A percentile compares a stretch with the other conserved stretches of the same genome.
Conservation (phyloP, 2,797 vertebrate species). For the Acrossocheilus wenchowensis region DNA sequence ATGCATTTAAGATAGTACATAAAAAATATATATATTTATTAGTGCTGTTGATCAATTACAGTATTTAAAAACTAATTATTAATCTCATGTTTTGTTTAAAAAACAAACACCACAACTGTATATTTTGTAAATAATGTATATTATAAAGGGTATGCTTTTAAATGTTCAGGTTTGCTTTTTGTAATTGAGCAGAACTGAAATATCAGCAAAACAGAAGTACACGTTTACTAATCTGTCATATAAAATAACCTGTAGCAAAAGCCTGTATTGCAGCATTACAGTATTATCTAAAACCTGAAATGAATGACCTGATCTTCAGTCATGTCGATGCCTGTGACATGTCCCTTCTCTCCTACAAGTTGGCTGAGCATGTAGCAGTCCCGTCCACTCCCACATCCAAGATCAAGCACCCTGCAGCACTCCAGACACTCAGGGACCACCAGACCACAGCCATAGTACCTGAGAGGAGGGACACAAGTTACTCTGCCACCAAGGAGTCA, state of each 20-base stretch:
- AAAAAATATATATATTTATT: neutral
- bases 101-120: neutral
- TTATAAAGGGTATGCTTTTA: neutral
- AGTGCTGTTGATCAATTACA: neutral
- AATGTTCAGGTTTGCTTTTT: neutral
- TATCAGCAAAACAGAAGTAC: neutral
- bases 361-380: conserved; percentile 89
- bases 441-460: conserved; percentile 91
- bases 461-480: no score
- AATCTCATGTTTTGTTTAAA: neutral
- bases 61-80: neutral
- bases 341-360: conserved; percentile 85
- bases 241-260: neutral
- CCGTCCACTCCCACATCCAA: conserved; percentile 87
- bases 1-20: neutral
- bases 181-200: neutral
- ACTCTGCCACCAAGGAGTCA: neutral
- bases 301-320: conserved; percentile 79
- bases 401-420: conserved; percentile 83
- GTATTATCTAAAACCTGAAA: neutral
- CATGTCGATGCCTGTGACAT: conserved; percentile 88
- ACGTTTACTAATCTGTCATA: neutral
- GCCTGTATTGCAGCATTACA: neutral
- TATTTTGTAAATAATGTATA: neutral
- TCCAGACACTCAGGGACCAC: conserved; percentile 85